Conservation (phyloP, 2,797 vertebrate species). For the Tauraco hartlaubi region DNA sequence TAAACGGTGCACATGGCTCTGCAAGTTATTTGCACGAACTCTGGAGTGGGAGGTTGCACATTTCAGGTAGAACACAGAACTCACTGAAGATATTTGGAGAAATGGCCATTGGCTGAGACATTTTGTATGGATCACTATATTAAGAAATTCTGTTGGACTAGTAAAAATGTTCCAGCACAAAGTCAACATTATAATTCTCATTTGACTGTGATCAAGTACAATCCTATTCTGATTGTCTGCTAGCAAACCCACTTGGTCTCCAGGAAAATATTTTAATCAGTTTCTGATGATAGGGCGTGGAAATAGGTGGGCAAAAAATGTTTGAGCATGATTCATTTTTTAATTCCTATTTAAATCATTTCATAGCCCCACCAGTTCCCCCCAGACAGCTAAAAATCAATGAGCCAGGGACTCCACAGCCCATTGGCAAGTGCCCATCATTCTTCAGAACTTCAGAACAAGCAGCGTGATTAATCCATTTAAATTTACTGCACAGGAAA, state of each 20-base stretch:
- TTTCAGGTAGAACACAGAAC: not conserved
- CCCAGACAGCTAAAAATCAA: constrained; percentile 60
- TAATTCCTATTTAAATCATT: constrained; percentile 57
- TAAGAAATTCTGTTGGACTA: not conserved
- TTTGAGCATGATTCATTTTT: constrained; percentile 17
- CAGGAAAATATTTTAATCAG: not conserved
- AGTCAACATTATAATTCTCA: not conserved
- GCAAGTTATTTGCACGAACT: not conserved
- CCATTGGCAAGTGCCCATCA: constrained; percentile 52
- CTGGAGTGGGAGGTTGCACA: not conserved
- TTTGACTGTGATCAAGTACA: not conserved
- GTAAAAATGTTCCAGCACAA: not conserved
- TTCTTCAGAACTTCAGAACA: constrained; percentile 57
- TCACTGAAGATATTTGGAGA: not conserved
- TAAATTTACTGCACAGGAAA: constrained; percentile 74
- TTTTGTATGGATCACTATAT: not conserved
- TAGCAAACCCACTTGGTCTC: not conserved
- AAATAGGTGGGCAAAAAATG: not conserved
- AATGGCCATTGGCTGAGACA: not conserved
- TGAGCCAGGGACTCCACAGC: constrained; percentile 50
- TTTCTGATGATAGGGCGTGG: not conserved
- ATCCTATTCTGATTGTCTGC: not conserved
- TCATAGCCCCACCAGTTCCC: not conserved
- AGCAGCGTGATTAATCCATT: constrained; percentile 72
- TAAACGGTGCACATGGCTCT: rapidly evolving